Evolutionary conservation across 2,888 invertebrate genomes (phyloP).

Genomic region (Lymantria monacha): DNA sequence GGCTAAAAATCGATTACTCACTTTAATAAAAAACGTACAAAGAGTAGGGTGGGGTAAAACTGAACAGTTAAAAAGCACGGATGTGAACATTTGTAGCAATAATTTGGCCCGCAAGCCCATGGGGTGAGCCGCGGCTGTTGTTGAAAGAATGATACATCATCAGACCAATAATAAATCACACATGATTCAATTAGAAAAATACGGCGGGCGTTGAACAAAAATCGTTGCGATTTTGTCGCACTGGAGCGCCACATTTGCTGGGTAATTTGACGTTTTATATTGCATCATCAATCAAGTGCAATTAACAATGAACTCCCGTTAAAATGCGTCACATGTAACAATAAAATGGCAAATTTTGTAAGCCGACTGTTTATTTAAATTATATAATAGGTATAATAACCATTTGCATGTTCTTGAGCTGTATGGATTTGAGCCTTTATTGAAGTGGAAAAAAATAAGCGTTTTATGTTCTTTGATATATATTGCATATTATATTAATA

Average conservation of each 20-base stretch:
- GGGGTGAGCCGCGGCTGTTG: slow-evolving; percentile 76
- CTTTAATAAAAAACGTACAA: slow-evolving; percentile 63
- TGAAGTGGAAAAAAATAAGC: no score
- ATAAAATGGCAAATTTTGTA: slow-evolving; percentile 18
- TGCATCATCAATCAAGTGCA: slow-evolving; percentile 74
- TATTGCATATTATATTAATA: no score
- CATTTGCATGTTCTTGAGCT: no score
- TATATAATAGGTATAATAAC: no score
- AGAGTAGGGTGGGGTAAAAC: slow-evolving; percentile 56
- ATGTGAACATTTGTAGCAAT: slow-evolving; percentile 78
- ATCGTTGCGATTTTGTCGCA: slow-evolving; percentile 67
- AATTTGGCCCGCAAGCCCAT: slow-evolving; percentile 72
- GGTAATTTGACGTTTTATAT: slow-evolving; percentile 75
- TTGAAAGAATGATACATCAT: slow-evolving; percentile 82
- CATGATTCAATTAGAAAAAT: slow-evolving; percentile 82
- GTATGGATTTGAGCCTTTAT: no score
- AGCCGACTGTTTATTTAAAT: no score
- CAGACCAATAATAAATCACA: slow-evolving; percentile 82
- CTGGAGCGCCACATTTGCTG: slow-evolving; percentile 57
- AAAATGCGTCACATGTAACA: slow-evolving; percentile 24
- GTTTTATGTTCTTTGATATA: no score
- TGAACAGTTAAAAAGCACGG: slow-evolving; percentile 70
- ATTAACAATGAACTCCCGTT: slow-evolving; percentile 54
- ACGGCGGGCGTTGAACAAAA: slow-evolving; percentile 55
- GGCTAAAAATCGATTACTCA: slow-evolving; percentile 57